Evolutionary conservation across 2,888 invertebrate genomes (phyloP), one percentile per base, ranked within the genome.

Genomic region (Nephrotoma appendiculata): DNA sequence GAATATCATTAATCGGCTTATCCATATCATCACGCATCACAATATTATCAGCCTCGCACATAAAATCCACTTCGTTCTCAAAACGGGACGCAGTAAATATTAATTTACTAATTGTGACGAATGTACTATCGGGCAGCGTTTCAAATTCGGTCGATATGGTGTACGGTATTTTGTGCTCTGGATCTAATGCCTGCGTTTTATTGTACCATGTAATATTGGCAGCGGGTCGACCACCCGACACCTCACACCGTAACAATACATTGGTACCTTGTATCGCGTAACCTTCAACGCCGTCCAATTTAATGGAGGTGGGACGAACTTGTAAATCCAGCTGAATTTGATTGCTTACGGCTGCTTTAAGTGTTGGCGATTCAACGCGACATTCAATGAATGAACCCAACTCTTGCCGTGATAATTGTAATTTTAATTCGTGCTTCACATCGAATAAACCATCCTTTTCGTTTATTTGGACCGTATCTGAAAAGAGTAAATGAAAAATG

Each of bases 161-260:
- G 90, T 91, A 15, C 90, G 86, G 45, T 89, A 6, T 89, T 88
- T 91, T 90, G 86, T 90, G 90, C 87, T 89, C 90, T 11, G 90
- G 89, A 86, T 89, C 89, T 86, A 92, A 90, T 9, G 89, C 90
- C 86, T 93, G 91, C 0, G 96, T 95, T 19, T 95, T 95, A 91
- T 98, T 98, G 92, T 93, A 96, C 98, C 98, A 98, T 87, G 95
- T 94, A 87, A 98, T 94, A 89, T 94, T 94, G 9, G 97, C 97
- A 0, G 96, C 94, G 0, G 98, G 98, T 85, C 96, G 92, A 0
- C 98, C 97, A 0, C 96, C 97, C 52, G 93, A 91, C 90, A 92
- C 91, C 89, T 90, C 88, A 90, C 98, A 98, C 90, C 95, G 94
- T 88, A 98, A 93, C 86, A 95, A 94, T 86, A 98, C 95, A 89